These are phyloP conservation scores for Discoglossus pictus DNA, from an alignment of 2,797 vertebrate genomes.

Conservation along the genomic window DNA sequence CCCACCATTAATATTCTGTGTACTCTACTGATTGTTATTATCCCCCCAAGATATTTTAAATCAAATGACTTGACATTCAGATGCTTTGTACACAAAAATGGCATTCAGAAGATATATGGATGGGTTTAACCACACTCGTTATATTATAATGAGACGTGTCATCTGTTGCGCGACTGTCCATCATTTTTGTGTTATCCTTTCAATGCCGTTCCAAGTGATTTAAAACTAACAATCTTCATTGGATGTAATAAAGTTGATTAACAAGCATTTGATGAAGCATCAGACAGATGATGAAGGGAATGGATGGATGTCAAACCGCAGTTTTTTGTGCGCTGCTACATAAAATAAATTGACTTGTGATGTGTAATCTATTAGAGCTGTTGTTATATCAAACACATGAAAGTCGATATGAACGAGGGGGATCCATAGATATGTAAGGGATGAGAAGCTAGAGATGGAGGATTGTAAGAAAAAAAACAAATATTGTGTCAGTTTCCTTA, in stretches of 20 bases:
- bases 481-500: too few species aligned
- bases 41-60: too few species aligned
- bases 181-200: conserved; percentile 10
- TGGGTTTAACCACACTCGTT: too few species aligned
- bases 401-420: neutral
- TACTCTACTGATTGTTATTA: too few species aligned
- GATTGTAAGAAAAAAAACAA: too few species aligned
- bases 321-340: conserved; percentile 3
- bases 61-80: too few species aligned
- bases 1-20: too few species aligned
- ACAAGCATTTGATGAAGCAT: conserved; percentile 27
- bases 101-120: too few species aligned
- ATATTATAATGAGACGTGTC: conserved; percentile 2
- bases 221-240: conserved; percentile 15
- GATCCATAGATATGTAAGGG: neutral
- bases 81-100: too few species aligned
- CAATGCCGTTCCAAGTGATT: conserved; percentile 20
- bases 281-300: conserved; percentile 24
- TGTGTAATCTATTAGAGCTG: conserved; percentile 1
- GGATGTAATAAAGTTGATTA: conserved; percentile 35
- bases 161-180: neutral
- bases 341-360: neutral
- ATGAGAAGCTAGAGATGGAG: too few species aligned
- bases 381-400: conserved; percentile 3
- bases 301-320: conserved; percentile 12